Conservation (phyloP, 2,888 invertebrate species). For the Mellilla xanthometata region DNA sequence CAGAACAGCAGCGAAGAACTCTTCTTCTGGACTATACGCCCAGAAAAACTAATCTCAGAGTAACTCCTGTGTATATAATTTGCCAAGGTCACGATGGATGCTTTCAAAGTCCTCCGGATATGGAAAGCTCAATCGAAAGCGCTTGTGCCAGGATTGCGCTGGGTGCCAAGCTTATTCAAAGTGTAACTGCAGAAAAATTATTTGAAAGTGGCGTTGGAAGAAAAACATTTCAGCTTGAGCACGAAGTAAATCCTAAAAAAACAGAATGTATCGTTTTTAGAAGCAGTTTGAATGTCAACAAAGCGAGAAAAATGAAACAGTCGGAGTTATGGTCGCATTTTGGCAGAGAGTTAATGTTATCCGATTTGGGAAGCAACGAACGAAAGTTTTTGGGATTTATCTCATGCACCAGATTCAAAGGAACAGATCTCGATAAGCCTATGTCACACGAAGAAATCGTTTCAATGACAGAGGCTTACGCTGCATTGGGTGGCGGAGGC, state of each 20-base stretch:
- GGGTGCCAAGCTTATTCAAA: conserved; percentile 91
- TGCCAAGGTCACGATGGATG: conserved; percentile 90
- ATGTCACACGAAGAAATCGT: conserved; percentile 87
- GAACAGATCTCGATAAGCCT: conserved; percentile 82
- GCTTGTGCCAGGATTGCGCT: conserved; percentile 90
- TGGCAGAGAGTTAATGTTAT: conserved; percentile 92
- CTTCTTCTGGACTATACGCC: conserved; percentile 82
- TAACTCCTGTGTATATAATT: conserved; percentile 92
- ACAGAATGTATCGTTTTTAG: conserved; percentile 88
- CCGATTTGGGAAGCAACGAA: conserved; percentile 83
- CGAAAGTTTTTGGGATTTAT: conserved; percentile 95
- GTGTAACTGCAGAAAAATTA: conserved; percentile 93
- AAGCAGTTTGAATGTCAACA: conserved; percentile 86
- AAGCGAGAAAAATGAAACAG: conserved; percentile 88
- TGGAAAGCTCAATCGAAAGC: conserved; percentile 86
- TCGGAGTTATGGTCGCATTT: conserved; percentile 92
- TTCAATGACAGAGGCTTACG: conserved; percentile 89
- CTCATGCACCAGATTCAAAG: conserved; percentile 91
- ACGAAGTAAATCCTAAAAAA: conserved; percentile 79
- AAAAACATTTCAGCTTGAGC: conserved; percentile 91
- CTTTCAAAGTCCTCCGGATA: conserved; percentile 86
- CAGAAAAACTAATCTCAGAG: conserved; percentile 82
- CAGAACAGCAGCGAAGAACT: conserved; percentile 64
- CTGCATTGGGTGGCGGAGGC: conserved; percentile 96
- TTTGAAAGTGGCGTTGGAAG: conserved; percentile 89